phyloP scores from a whole-genome alignment of 2,888 invertebrate species.

The Cerastis rubricosa region DNA sequence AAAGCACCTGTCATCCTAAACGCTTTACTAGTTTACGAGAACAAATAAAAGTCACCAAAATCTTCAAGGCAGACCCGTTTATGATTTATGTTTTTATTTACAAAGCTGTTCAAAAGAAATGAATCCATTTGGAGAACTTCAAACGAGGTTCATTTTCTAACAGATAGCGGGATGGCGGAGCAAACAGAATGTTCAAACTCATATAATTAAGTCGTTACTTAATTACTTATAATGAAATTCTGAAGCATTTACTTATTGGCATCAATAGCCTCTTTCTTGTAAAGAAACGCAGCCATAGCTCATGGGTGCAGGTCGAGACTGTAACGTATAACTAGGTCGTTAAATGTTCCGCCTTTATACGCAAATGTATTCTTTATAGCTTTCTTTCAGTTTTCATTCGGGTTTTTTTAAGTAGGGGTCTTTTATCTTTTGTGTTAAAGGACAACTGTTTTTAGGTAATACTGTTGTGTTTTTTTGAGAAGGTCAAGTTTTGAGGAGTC shows the following conservation, averaged over 20 bases:
- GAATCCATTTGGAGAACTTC: constrained; percentile 40
- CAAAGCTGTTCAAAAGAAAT: constrained; percentile 39
- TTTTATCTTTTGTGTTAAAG: constrained; percentile 30
- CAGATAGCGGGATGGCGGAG: constrained; percentile 17
- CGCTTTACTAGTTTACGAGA: constrained; percentile 42
- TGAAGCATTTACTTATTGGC: not conserved
- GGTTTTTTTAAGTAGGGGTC: constrained; percentile 24
- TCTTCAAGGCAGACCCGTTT: constrained; percentile 34
- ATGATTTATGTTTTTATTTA: constrained; percentile 51
- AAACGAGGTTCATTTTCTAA: constrained; percentile 28
- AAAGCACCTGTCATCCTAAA: constrained; percentile 44
- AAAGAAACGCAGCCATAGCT: constrained; percentile 31
- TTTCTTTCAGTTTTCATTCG: constrained; percentile 20
- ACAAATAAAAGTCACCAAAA: constrained; percentile 56
- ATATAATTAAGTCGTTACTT: constrained; percentile 15
- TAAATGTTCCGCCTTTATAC: constrained; percentile 33
- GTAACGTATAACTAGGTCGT: constrained; percentile 50
- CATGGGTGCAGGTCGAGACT: constrained; percentile 18
- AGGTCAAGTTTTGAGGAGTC: not conserved
- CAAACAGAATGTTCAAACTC: constrained; percentile 29
- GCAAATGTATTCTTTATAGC: constrained; percentile 43
- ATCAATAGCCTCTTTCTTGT: not conserved
- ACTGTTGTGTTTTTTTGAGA: constrained; percentile 10
- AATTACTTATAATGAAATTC: constrained; percentile 34
- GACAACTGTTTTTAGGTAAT: constrained; percentile 19